Evolutionary conservation across 2,113 vertebrate genomes (phyloP).

Genomic region (western clawed frog (Xenopus tropicalis)): DNA sequence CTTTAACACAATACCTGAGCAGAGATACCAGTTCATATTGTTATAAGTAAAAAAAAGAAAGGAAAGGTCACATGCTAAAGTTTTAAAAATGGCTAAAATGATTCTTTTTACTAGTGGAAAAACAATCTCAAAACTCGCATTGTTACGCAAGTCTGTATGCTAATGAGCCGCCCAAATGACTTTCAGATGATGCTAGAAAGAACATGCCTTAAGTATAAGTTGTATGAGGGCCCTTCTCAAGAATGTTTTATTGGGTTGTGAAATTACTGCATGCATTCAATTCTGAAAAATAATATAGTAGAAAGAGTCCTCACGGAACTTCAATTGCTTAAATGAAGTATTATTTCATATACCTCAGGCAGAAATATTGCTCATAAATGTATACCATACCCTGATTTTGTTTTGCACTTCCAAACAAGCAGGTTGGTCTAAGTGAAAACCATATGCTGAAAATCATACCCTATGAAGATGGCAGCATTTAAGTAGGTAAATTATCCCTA

Average conservation of each 20-base stretch:
- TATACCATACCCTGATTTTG: conserved; percentile 54
- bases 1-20: conserved; percentile 10
- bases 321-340: conserved; percentile 52
- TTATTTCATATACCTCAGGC: conserved; percentile 51
- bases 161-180: conserved; percentile 56
- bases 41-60: too few relatives aligned
- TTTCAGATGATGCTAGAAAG: conserved; percentile 51
- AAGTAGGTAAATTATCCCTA: conserved; percentile 53
- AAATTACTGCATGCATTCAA: conserved; percentile 44
- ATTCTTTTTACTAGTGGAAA: conserved; percentile 45
- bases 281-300: conserved; percentile 52
- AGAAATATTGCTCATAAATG: conserved; percentile 59
- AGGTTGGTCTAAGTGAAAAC: conserved; percentile 51
- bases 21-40: too few relatives aligned
- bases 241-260: conserved; percentile 59
- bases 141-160: conserved; percentile 44
- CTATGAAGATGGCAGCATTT: conserved; percentile 47
- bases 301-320: conserved; percentile 38
- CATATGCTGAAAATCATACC: conserved; percentile 54
- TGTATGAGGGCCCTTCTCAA: conserved; percentile 28
- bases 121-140: conserved; percentile 20
- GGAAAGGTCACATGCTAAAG: too few relatives aligned
- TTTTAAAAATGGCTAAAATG: too few relatives aligned
- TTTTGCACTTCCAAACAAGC: conserved; percentile 44
- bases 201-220: conserved; percentile 47